Percentiles rank a stretch among this genome's conserved stretches.
Evolutionary conservation across 2,797 vertebrate species (phyloP).

Genomic region (Centroberyx gerrardi): DNA sequence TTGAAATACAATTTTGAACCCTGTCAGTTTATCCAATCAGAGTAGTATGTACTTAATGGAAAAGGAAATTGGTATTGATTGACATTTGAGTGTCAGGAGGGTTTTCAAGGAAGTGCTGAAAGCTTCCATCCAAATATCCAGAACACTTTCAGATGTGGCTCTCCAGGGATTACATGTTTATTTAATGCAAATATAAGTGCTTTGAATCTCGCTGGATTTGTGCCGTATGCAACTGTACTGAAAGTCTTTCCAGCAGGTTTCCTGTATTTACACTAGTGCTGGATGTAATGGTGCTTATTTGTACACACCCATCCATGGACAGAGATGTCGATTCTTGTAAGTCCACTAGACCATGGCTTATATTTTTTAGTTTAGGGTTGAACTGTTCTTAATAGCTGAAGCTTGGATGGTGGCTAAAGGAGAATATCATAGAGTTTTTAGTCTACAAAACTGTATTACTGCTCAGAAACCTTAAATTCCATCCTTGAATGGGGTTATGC

Average conservation of each 20-base stretch:
- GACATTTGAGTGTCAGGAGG: conserved; percentile 28
- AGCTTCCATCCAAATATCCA: conserved; percentile 32
- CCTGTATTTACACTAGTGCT: conserved; percentile 21
- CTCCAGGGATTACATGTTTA: conserved; percentile 37
- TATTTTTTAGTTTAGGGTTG: too few relatives aligned
- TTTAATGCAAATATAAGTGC: conserved; percentile 46
- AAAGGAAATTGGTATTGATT: conserved; percentile 47
- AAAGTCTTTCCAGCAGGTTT: conserved; percentile 2
- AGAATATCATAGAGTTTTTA: too few relatives aligned
- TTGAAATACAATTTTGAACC: background rate
- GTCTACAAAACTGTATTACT: too few relatives aligned
- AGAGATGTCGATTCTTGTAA: background rate
- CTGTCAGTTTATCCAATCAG: background rate
- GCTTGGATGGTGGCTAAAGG: too few relatives aligned
- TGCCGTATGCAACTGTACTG: conserved; percentile 23
- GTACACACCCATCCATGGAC: background rate
- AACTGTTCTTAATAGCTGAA: too few relatives aligned
- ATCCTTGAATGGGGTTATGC: too few relatives aligned
- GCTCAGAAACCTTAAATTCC: too few relatives aligned
- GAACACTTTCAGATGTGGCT: conserved; percentile 32
- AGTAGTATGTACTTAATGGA: conserved; percentile 38
- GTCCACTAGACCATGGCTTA: background rate
- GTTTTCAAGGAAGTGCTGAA: conserved; percentile 26
- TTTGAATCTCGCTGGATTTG: conserved; percentile 19
- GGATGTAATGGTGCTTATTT: background rate